Evolutionary conservation across 2,888 invertebrate species (phyloP).

Genomic region (Norana najaformis): DNA sequence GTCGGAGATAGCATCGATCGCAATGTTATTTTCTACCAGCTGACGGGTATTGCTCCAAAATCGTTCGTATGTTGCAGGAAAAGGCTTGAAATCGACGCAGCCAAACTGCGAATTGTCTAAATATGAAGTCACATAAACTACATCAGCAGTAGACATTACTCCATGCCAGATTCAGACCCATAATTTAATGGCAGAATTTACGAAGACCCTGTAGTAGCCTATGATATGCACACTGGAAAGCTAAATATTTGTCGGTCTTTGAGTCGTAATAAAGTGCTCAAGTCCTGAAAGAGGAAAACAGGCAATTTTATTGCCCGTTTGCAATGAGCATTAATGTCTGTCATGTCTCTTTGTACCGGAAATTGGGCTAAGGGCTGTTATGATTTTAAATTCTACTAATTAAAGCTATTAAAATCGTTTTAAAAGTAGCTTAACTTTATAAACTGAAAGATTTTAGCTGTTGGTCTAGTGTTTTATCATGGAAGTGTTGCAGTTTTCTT

Average conservation of each 20-base stretch:
- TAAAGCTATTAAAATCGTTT: too few relatives aligned
- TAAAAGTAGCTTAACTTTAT: too few relatives aligned
- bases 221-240: background rate
- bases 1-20: background rate
- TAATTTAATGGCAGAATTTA: background rate
- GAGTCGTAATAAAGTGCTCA: too few relatives aligned
- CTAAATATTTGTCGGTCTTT: background rate
- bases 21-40: background rate
- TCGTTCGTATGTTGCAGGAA: background rate
- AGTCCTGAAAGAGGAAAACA: background rate
- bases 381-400: too few relatives aligned
- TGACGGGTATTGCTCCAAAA: background rate
- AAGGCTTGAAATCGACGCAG: background rate
- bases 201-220: background rate
- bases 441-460: too few relatives aligned
- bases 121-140: background rate
- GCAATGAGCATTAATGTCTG: background rate
- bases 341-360: background rate
- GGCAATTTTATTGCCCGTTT: background rate
- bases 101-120: background rate
- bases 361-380: too few relatives aligned
- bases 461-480: too few relatives aligned
- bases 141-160: background rate
- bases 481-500: too few relatives aligned
- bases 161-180: background rate